Percentiles rank a stretch among this genome's conserved stretches.
Conservation (phyloP, 2,888 invertebrate species). For the Junonia oenone region DNA sequence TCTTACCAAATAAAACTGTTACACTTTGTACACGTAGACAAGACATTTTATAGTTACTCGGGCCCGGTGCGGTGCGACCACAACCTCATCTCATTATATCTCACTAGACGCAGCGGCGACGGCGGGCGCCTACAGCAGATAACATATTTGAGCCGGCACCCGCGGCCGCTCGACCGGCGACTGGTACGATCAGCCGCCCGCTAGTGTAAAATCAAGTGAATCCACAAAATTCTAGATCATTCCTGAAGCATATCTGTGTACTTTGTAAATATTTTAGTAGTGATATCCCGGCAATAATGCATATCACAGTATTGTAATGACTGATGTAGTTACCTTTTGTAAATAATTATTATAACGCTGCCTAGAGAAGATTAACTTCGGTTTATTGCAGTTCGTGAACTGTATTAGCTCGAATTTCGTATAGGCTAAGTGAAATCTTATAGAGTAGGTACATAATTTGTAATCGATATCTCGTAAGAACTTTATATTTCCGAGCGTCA, state of each 20-base stretch:
- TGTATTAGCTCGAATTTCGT: conserved; percentile 29
- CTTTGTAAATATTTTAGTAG: conserved; percentile 36
- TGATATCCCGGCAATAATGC: conserved; percentile 75
- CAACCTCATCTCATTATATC: background rate
- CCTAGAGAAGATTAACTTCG: conserved; percentile 21
- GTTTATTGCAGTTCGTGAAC: conserved; percentile 19
- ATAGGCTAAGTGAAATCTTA: conserved; percentile 32
- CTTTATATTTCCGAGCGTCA: conserved; percentile 48
- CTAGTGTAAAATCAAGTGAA: conserved; percentile 14
- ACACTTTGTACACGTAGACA: conserved; percentile 1
- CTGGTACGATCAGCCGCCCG: conserved; percentile 1
- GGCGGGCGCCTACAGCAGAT: conserved; percentile 1
- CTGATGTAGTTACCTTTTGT: conserved; percentile 55
- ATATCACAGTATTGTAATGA: conserved; percentile 65
- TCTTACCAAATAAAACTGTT: conserved; percentile 1
- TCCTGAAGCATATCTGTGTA: conserved; percentile 23
- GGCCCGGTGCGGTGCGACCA: conserved; percentile 1
- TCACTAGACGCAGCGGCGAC: background rate
- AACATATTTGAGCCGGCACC: conserved; percentile 14
- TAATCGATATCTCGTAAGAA: conserved; percentile 43
- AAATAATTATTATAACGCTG: conserved; percentile 48
- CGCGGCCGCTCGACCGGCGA: background rate
- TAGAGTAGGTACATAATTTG: conserved; percentile 32
- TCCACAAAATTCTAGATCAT: conserved; percentile 12
- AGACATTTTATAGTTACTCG: conserved; percentile 2